Percentiles rank a stretch among this genome's conserved stretches.
phyloP scores from a whole-genome alignment of 2,888 invertebrate genomes.

The Drosophila ustulata region DNA sequence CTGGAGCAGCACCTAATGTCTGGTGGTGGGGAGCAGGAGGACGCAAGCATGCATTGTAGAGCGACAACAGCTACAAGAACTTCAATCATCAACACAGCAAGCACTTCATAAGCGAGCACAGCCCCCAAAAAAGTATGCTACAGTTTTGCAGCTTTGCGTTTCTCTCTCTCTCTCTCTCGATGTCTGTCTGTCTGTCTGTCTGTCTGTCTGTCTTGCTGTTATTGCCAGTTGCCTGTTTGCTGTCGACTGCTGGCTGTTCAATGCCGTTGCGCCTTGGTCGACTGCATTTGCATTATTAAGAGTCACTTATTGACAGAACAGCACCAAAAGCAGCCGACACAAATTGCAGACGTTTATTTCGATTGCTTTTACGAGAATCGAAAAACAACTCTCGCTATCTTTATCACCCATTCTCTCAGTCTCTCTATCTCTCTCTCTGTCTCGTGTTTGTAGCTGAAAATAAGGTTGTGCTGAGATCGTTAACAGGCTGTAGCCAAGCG shows the following conservation, averaged over 20 bases:
- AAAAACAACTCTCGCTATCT: constrained; percentile 8
- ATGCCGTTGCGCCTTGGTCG: constrained; percentile 13
- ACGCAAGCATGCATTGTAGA: constrained; percentile 27
- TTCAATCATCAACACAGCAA: constrained; percentile 63
- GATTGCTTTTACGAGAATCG: constrained; percentile 29
- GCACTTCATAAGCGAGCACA: constrained; percentile 45
- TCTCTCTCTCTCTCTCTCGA: neutral
- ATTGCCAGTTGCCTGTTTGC: too few species aligned
- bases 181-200: neutral
- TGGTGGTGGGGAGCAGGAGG: constrained; percentile 36
- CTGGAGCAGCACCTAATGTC: constrained; percentile 57
- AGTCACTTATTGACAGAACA: constrained; percentile 65
- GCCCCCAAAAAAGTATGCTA: constrained; percentile 50
- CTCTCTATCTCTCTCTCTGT: neutral
- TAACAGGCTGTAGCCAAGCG: constrained; percentile 1
- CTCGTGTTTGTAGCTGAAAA: constrained; percentile 1
- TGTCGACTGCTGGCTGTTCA: constrained; percentile 17
- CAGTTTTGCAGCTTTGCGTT: constrained; percentile 21
- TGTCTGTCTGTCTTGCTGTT: neutral
- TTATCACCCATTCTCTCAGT: neutral
- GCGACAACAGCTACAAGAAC: constrained; percentile 51
- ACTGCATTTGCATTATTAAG: constrained; percentile 59
- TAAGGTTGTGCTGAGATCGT: constrained; percentile 7
- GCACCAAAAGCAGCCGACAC: constrained; percentile 34
- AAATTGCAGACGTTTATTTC: constrained; percentile 57